phyloP scores from a whole-genome alignment of 2,888 invertebrate species.

The Philopedon plagiatum region DNA sequence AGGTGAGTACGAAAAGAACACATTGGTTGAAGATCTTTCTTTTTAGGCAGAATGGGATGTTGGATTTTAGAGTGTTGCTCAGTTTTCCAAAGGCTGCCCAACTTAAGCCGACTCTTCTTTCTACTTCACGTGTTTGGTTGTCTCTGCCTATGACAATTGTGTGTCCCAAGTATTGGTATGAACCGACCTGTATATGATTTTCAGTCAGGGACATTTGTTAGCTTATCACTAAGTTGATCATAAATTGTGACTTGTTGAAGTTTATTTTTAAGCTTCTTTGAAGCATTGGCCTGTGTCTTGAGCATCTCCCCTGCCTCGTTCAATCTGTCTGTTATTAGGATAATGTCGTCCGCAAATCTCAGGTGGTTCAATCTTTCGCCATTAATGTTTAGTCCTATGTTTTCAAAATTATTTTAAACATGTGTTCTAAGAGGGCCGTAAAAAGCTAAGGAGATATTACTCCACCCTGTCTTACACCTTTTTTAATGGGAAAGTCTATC shows the following conservation, averaged over 20 bases:
- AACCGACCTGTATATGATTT: no score
- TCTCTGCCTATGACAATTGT: no score
- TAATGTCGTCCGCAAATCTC: constrained; percentile 9
- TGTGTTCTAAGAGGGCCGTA: neutral
- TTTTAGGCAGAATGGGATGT: no score
- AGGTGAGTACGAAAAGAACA: no score
- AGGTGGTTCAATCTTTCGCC: constrained; percentile 10
- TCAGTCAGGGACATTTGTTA: no score
- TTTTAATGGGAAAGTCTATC: neutral
- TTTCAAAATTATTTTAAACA: neutral
- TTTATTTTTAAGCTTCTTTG: neutral
- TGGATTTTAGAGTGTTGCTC: no score
- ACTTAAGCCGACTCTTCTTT: no score
- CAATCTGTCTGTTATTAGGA: constrained; percentile 9
- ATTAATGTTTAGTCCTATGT: constrained; percentile 10
- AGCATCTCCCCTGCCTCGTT: neutral
- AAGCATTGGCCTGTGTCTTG: neutral
- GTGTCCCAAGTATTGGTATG: no score
- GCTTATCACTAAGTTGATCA: neutral
- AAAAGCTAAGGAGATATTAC: constrained; percentile 20
- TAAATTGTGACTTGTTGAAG: neutral
- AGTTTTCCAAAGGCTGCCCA: no score
- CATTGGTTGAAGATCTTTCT: no score
- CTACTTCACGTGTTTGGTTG: no score
- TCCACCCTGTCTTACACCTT: constrained; percentile 20